A percentile compares a stretch with the other conserved stretches of the same genome.
Evolutionary conservation across 2,888 invertebrate species (phyloP).

Genomic region (Neoitamus cyanurus): DNA sequence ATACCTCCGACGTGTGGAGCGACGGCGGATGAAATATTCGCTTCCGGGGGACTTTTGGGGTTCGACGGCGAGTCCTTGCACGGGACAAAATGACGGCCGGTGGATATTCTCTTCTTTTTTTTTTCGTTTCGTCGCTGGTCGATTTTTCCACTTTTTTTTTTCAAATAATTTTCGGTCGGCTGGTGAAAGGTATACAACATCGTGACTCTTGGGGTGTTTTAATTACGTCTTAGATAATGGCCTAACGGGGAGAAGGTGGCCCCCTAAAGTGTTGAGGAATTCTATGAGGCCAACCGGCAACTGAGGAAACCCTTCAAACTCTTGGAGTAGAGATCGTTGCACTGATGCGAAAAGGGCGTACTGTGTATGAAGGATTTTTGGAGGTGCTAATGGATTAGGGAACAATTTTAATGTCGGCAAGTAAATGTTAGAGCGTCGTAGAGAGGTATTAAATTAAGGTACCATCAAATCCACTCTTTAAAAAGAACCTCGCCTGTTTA

Average conservation of each 20-base stretch:
- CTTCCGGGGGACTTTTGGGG: constrained; percentile 7
- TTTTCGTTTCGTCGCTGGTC: background rate
- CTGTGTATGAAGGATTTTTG: too few species aligned
- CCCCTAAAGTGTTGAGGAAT: background rate
- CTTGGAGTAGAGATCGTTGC: too few species aligned
- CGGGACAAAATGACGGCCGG: background rate
- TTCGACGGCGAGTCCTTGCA: background rate
- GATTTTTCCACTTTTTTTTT: background rate
- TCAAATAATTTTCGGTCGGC: background rate
- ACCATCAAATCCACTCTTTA: too few species aligned
- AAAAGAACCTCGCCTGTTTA: too few species aligned
- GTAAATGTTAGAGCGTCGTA: too few species aligned
- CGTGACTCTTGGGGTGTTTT: background rate
- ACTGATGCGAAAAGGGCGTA: too few species aligned
- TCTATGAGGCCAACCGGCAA: too few species aligned
- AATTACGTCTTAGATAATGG: background rate
- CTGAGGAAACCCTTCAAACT: background rate
- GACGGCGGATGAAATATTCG: constrained; percentile 19
- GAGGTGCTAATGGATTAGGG: too few species aligned
- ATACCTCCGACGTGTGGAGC: constrained; percentile 1
- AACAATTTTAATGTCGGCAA: too few species aligned
- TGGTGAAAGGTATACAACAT: background rate
- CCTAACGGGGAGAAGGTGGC: background rate
- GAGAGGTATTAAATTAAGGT: too few species aligned
- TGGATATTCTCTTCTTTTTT: background rate